phyloP scores from a whole-genome alignment of 1,140 invertebrate genomes.

The Drosophila rufa region DNA sequence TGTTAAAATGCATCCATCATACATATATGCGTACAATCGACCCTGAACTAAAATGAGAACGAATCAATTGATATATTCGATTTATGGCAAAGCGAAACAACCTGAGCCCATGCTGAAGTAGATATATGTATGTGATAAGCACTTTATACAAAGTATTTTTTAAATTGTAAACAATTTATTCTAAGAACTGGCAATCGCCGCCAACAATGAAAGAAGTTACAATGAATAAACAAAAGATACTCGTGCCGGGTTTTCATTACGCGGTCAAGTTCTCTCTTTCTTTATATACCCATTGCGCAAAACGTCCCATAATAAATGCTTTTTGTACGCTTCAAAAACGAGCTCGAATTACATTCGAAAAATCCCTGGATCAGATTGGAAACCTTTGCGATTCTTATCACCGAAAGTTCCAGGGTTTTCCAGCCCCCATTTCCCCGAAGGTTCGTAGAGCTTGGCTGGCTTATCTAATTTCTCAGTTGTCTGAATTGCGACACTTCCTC shows the following conservation, averaged over 20 bases:
- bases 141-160: background rate
- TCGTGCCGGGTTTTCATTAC: conserved; percentile 15
- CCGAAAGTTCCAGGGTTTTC: background rate
- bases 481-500: conserved; percentile 46
- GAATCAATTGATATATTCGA: conserved; percentile 20
- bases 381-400: conserved; percentile 21
- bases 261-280: conserved; percentile 23
- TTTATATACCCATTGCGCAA: background rate
- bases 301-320: background rate
- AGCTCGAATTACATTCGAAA: background rate
- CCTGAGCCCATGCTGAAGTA: background rate
- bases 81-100: conserved; percentile 11
- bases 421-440: background rate
- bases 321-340: background rate
- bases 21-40: conserved; percentile 10
- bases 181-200: conserved; percentile 7
- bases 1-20: conserved; percentile 26
- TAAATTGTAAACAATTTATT: conserved; percentile 16
- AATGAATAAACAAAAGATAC: conserved; percentile 22
- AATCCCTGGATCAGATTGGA: background rate
- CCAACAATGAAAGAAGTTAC: conserved; percentile 15
- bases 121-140: background rate
- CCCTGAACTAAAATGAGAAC: conserved; percentile 34
- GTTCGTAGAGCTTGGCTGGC: background rate
- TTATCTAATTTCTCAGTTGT: conserved; percentile 37